A percentile compares a stretch with the other conserved stretches of the same genome.
phyloP scores from a whole-genome alignment of 2,113 vertebrate genomes.

The Trinectes maculatus region DNA sequence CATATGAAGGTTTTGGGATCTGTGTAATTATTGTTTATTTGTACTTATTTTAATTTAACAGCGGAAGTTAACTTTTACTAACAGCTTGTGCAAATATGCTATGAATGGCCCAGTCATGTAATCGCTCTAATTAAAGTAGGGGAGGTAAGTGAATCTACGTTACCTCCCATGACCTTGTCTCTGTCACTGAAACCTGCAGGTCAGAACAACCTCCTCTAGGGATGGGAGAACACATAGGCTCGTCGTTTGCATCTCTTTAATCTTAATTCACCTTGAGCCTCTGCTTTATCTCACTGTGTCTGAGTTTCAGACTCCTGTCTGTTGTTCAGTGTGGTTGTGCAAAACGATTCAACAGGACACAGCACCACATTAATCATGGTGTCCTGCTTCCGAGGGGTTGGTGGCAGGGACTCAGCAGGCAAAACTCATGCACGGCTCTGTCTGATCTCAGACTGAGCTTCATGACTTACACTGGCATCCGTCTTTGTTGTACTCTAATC shows the following conservation, averaged over 20 bases:
- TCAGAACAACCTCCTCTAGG: constrained; percentile 1
- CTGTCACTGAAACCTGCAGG: constrained; percentile 26
- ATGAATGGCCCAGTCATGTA: constrained; percentile 68
- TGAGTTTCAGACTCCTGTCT: constrained; percentile 21
- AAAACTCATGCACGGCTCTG: constrained; percentile 22
- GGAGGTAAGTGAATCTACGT: constrained; percentile 56
- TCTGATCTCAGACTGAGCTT: constrained; percentile 38
- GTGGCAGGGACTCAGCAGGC: constrained; percentile 24
- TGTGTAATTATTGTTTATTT: constrained; percentile 84
- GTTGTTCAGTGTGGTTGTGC: constrained; percentile 24
- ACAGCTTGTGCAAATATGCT: constrained; percentile 72
- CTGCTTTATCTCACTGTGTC: constrained; percentile 3
- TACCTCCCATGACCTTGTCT: constrained; percentile 56
- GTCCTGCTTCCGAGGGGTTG: constrained; percentile 12
- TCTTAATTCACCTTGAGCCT: constrained; percentile 22
- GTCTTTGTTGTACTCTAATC: constrained; percentile 36
- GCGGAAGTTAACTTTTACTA: constrained; percentile 74
- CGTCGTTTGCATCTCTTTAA: constrained; percentile 18
- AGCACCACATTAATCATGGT: constrained; percentile 43
- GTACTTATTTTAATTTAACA: constrained; percentile 84
- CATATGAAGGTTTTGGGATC: constrained; percentile 68
- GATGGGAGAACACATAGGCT: constrained; percentile 6
- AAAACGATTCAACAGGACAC: constrained; percentile 41
- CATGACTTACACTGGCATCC: constrained; percentile 27
- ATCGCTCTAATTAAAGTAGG: constrained; percentile 68